phyloP scores from a whole-genome alignment of 2,797 vertebrate genomes.

The Astyanax mexicanus region DNA sequence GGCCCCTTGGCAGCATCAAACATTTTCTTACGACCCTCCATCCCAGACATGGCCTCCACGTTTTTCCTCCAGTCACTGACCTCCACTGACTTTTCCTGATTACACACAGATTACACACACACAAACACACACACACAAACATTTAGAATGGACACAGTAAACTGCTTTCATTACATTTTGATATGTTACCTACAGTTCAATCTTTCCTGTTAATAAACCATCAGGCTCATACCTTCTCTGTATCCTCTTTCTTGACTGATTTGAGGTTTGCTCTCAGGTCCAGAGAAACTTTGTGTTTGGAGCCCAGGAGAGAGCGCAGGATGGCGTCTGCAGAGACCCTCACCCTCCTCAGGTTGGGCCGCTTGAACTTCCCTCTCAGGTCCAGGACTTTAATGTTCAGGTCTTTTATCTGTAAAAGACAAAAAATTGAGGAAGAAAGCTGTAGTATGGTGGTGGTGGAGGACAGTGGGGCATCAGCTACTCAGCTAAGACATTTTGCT shows the following conservation, averaged over 20 bases:
- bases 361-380: conserved; percentile 94
- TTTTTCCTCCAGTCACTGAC: conserved; percentile 98
- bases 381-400: conserved; percentile 95
- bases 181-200: not conserved
- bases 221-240: conserved; percentile 86
- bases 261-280: conserved; percentile 95
- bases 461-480: no score
- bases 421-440: not conserved
- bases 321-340: conserved; percentile 95
- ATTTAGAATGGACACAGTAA: not conserved
- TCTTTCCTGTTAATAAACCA: not conserved
- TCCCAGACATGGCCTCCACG: conserved; percentile 97
- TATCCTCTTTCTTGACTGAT: conserved; percentile 98
- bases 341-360: conserved; percentile 89
- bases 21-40: conserved; percentile 99
- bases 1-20: conserved; percentile 90
- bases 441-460: no score
- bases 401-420: conserved; percentile 87
- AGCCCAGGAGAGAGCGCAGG: conserved; percentile 93
- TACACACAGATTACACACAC: conserved; percentile 23
- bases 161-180: not conserved
- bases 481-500: no score
- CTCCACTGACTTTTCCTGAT: conserved; percentile 94
- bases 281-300: conserved; percentile 98
- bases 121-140: not conserved